Percentiles rank a stretch among this genome's conserved stretches.
Conservation (phyloP, 1,140 invertebrate genomes). For the Cyclargus thomasi region DNA sequence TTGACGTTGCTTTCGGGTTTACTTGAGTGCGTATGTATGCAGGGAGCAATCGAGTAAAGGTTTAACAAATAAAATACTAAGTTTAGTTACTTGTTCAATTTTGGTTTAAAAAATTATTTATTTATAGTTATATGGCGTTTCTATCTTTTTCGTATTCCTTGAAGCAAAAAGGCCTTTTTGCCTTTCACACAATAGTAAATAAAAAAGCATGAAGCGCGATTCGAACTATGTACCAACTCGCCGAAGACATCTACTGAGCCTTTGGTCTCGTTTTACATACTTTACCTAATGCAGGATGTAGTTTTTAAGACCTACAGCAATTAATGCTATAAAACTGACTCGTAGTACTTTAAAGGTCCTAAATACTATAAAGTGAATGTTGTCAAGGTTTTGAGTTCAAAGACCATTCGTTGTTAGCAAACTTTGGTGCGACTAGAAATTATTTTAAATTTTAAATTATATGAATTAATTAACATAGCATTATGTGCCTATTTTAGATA, state of each 20-base stretch:
- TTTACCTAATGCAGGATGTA: neutral
- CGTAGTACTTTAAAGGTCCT: neutral
- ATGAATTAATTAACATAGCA: constrained; percentile 8
- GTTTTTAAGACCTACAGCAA: neutral
- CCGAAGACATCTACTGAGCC: neutral
- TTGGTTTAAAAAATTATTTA: no score
- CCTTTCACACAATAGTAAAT: no score
- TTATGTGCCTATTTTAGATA: neutral
- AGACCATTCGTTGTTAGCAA: constrained; percentile 6
- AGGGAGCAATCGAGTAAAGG: no score
- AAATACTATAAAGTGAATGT: constrained; percentile 13
- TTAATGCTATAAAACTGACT: neutral
- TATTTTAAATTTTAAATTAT: constrained; percentile 13
- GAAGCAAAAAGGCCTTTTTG: no score
- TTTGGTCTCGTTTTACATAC: neutral
- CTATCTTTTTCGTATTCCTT: no score
- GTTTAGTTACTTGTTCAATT: no score
- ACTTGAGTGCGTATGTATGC: no score
- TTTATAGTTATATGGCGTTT: no score
- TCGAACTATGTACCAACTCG: neutral
- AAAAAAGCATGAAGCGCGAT: no score
- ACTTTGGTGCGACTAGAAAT: constrained; percentile 4
- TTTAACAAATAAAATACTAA: no score
- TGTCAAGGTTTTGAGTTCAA: constrained; percentile 3
- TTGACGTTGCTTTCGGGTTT: no score